Conservation (phyloP, 2,888 invertebrate genomes). For the Ditylenchus weischeri region DNA sequence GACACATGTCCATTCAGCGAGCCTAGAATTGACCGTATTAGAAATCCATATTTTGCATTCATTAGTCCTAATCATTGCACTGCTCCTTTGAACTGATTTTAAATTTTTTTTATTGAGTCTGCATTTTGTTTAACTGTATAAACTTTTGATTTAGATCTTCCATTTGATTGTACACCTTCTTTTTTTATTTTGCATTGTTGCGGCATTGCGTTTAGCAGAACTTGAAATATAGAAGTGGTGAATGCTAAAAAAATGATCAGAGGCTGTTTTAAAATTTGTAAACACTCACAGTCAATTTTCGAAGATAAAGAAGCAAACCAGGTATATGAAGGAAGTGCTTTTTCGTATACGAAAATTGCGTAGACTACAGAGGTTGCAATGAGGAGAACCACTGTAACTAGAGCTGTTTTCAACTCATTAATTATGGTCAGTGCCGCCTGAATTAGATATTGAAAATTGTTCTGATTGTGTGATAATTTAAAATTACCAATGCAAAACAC, state of each 20-base stretch:
- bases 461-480: no score
- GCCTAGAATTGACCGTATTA: no score
- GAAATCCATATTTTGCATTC: no score
- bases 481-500: constrained; percentile 9
- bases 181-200: neutral
- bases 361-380: neutral
- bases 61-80: no score
- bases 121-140: no score
- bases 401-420: neutral
- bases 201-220: neutral
- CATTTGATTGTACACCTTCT: no score
- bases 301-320: neutral
- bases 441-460: neutral
- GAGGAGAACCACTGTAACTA: neutral
- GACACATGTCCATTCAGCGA: no score
- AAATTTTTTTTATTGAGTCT: no score
- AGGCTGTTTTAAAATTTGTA: neutral
- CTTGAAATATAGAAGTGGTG: constrained; percentile 2
- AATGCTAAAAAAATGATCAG: neutral
- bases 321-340: neutral
- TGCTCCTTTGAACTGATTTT: no score
- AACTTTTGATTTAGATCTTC: no score
- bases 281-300: neutral
- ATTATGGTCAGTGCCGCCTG: neutral
- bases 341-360: constrained; percentile 1